Evolutionary conservation across 2,888 invertebrate genomes (phyloP), one percentile per base, ranked within the genome.

Genomic region (Automeris io): DNA sequence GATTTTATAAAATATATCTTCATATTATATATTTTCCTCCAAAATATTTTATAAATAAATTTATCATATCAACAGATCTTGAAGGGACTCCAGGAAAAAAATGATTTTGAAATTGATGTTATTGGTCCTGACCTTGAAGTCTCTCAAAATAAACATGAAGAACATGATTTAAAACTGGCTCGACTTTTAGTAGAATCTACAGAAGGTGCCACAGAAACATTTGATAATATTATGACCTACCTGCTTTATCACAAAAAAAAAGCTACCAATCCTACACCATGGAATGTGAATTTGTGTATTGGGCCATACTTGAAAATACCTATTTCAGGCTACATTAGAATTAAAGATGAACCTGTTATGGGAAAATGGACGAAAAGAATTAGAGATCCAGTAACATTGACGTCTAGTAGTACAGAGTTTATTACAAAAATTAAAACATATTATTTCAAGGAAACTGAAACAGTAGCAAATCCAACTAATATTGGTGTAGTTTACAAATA

Each of bases 251-350:
- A 89, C 46, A 87, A 87, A 41, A 88, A 87, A 45, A 88, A 79
- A 51, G 61, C 61, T 32, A 61, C 75, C 1, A 82, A 80, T 22
- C 79, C 91, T 0, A 77, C 80, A 41, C 85, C 90, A 0, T 93
- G 93, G 92, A 91, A 91, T 73, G 87, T 88, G 19, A 86, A 88
- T 39, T 67, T 94, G 32, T 87, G 88, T 35, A 88, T 90, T 46
- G 90, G 90, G 2, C 79, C 86, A 1, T 76, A 88, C 45, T 86
- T 93, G 18, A 74, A 80, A 45, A 91, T 93, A 44, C 89, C 90
- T 7, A 81, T 93, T 3, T 86, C 89, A 22, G 82, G 88, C 16
- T 91, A 88, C 51, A 83, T 77, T 16, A 70, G 70, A 59, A 67
- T 88, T 2, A 88, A 86, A 62, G 86, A 88, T 60, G 87, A 88